These are phyloP conservation scores for Bubalus kerabau DNA, from an alignment of 2,113 vertebrate species.

Conservation along the genomic window DNA sequence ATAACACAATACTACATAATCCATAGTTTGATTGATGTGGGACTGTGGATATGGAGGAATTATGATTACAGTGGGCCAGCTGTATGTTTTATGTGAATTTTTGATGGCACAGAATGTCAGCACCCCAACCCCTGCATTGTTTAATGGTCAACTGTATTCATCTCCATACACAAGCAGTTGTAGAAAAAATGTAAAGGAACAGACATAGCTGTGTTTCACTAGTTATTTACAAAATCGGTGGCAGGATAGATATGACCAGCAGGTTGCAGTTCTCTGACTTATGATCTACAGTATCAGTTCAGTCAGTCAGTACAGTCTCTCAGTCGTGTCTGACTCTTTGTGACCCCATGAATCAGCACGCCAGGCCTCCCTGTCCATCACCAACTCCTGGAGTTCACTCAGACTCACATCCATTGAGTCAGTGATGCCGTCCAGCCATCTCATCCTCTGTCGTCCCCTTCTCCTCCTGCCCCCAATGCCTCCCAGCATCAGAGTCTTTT, in stretches of 20 bases:
- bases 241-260: neutral
- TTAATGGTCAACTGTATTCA: neutral
- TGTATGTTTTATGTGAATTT: neutral
- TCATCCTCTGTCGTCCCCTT: too few relatives aligned
- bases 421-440: too few relatives aligned
- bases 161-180: neutral
- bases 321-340: too few relatives aligned
- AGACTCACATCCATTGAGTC: too few relatives aligned
- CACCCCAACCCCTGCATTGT: neutral
- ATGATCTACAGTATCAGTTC: neutral
- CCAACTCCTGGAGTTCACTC: too few relatives aligned
- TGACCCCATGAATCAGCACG: too few relatives aligned
- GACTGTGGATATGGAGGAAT: neutral
- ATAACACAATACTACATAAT: neutral
- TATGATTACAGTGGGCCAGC: neutral
- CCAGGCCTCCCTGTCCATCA: too few relatives aligned
- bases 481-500: too few relatives aligned
- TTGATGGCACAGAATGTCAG: neutral
- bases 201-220: neutral
- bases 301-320: too few relatives aligned
- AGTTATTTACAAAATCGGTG: neutral
- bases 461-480: too few relatives aligned
- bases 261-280: neutral
- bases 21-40: neutral
- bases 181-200: neutral